A percentile compares a stretch with the other conserved stretches of the same genome.
These are phyloP conservation scores for Athalia cordata DNA, from an alignment of 2,888 invertebrate genomes.

Conservation along the genomic window DNA sequence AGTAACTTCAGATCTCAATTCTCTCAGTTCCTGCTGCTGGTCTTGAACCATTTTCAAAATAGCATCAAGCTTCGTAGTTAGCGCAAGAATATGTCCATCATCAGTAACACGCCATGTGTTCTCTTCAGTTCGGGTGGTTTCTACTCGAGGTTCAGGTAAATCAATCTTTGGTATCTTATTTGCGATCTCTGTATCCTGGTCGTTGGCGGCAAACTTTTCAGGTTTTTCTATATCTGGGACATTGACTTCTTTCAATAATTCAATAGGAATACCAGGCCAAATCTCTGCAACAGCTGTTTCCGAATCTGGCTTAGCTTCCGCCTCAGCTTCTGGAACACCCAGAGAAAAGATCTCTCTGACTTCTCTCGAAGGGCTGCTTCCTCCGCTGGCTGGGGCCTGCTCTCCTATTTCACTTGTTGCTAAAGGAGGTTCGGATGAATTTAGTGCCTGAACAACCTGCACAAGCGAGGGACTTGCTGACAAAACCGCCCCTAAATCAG, in stretches of 20 bases:
- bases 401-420: conserved; percentile 65
- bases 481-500: conserved; percentile 64
- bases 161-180: conserved; percentile 50
- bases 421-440: conserved; percentile 63
- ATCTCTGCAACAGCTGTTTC: conserved; percentile 61
- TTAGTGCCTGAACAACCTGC: conserved; percentile 66
- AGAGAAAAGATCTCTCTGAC: conserved; percentile 90
- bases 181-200: conserved; percentile 53
- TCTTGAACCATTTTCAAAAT: conserved; percentile 65
- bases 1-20: conserved; percentile 64
- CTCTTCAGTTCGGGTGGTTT: conserved; percentile 40
- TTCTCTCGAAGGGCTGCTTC: conserved; percentile 92
- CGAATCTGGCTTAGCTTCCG: conserved; percentile 58
- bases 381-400: conserved; percentile 80
- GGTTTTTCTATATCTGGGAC: conserved; percentile 56
- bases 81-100: conserved; percentile 56
- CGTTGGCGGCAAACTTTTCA: conserved; percentile 53
- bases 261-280: conserved; percentile 73
- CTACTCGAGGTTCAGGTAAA: background rate
- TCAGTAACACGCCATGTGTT: conserved; percentile 55
- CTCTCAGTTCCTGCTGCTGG: conserved; percentile 65
- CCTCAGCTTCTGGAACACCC: conserved; percentile 74
- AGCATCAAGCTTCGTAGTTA: conserved; percentile 65
- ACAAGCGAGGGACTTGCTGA: conserved; percentile 66
- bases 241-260: conserved; percentile 68